These are phyloP conservation scores for Pinna nobilis DNA, from an alignment of 1,140 invertebrate genomes.

Conservation along the genomic window DNA sequence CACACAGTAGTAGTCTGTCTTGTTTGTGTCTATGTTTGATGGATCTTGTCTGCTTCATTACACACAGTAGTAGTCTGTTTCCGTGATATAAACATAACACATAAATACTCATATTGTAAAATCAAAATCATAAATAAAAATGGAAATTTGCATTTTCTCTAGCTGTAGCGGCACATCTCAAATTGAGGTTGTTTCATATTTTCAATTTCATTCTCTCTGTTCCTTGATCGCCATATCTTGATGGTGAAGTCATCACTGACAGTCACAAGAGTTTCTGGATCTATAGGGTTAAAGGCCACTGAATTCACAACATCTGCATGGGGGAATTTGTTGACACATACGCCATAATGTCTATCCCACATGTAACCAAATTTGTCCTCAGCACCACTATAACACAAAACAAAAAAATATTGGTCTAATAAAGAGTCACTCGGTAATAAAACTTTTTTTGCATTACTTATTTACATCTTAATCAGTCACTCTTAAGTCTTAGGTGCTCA, in stretches of 20 bases:
- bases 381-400: constrained; percentile 82
- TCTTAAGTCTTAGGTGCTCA: too few relatives aligned
- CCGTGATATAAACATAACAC: not conserved
- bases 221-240: constrained; percentile 80
- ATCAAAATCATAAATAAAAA: not conserved
- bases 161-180: constrained; percentile 6
- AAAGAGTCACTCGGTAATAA: too few relatives aligned
- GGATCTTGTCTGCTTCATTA: too few relatives aligned
- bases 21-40: too few relatives aligned
- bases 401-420: not conserved
- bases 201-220: constrained; percentile 3
- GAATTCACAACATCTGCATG: constrained; percentile 91
- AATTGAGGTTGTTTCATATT: too few relatives aligned
- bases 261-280: constrained; percentile 90
- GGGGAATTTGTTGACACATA: constrained; percentile 85
- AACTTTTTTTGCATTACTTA: too few relatives aligned
- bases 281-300: constrained; percentile 89
- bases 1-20: too few relatives aligned
- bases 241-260: constrained; percentile 90
- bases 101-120: not conserved
- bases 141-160: not conserved
- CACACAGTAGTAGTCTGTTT: too few relatives aligned
- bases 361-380: constrained; percentile 90
- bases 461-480: not conserved
- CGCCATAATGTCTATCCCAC: constrained; percentile 91